These are phyloP conservation scores for Tipula lateralis DNA, from an alignment of 2,888 invertebrate genomes.

Conservation along the genomic window DNA sequence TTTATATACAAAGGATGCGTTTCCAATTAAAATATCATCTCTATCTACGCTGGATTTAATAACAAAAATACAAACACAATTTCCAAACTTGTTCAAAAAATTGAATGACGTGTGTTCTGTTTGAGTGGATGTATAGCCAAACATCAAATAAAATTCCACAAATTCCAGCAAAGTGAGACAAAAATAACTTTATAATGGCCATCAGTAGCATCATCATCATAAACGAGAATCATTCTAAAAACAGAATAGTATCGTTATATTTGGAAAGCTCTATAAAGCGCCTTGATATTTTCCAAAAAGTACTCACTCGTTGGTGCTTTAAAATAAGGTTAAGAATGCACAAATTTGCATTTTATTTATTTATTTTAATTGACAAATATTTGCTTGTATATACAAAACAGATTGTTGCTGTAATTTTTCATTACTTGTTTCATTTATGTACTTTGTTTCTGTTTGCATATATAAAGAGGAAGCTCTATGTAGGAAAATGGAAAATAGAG, in stretches of 20 bases:
- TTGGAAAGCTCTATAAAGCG: not conserved
- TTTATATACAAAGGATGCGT: too few relatives aligned
- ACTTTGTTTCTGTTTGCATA: not conserved
- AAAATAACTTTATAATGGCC: not conserved
- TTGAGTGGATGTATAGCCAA: not conserved
- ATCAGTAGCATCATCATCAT: not conserved
- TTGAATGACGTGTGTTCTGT: too few relatives aligned
- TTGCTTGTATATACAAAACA: not conserved
- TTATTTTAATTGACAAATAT: constrained; percentile 7
- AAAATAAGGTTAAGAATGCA: not conserved
- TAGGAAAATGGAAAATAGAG: not conserved
- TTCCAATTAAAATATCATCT: not conserved
- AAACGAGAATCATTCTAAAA: too few relatives aligned
- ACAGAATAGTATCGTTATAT: not conserved
- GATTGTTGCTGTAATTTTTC: not conserved
- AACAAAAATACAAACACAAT: not conserved
- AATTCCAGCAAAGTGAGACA: not conserved
- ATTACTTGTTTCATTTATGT: not conserved
- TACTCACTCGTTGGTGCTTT: not conserved
- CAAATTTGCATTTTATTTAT: not conserved
- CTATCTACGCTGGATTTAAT: not conserved
- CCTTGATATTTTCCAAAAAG: not conserved
- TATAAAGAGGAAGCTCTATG: not conserved
- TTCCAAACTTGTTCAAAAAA: not conserved
- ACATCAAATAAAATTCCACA: not conserved